Conservation (phyloP, 2,113 vertebrate genomes). For the Kryptolebias marmoratus region DNA sequence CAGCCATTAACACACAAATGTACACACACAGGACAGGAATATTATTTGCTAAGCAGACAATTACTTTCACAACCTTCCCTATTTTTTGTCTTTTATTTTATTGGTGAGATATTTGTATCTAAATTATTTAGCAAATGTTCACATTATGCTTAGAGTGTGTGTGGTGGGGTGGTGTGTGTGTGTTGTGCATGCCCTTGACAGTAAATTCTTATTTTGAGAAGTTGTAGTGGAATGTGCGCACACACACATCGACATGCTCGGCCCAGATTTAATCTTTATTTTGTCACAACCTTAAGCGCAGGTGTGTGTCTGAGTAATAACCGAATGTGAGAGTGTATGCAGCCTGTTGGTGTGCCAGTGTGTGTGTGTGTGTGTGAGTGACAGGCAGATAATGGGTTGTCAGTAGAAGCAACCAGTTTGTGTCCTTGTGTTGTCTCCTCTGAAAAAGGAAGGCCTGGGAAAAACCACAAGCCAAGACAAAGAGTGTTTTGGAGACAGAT, state of each 20-base stretch:
- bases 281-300: constrained; percentile 39
- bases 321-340: constrained; percentile 14
- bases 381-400: constrained; percentile 84
- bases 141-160: constrained; percentile 25
- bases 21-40: constrained; percentile 38
- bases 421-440: constrained; percentile 75
- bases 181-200: constrained; percentile 57
- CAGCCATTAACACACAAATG: constrained; percentile 45
- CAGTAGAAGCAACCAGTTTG: constrained; percentile 81
- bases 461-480: constrained; percentile 47
- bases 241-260: constrained; percentile 24
- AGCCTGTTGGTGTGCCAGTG: constrained; percentile 15
- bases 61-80: constrained; percentile 39
- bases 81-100: background rate
- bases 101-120: constrained; percentile 50
- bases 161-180: constrained; percentile 12
- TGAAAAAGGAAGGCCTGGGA: constrained; percentile 47
- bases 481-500: constrained; percentile 16
- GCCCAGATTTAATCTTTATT: constrained; percentile 67
- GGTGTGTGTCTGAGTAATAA: constrained; percentile 50
- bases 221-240: constrained; percentile 40
- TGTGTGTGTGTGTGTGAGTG: constrained; percentile 67
- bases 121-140: constrained; percentile 34
- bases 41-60: constrained; percentile 56
- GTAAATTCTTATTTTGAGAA: constrained; percentile 53